These are phyloP conservation scores for Salmo trutta DNA, from an alignment of 2,797 vertebrate genomes.

Conservation along the genomic window DNA sequence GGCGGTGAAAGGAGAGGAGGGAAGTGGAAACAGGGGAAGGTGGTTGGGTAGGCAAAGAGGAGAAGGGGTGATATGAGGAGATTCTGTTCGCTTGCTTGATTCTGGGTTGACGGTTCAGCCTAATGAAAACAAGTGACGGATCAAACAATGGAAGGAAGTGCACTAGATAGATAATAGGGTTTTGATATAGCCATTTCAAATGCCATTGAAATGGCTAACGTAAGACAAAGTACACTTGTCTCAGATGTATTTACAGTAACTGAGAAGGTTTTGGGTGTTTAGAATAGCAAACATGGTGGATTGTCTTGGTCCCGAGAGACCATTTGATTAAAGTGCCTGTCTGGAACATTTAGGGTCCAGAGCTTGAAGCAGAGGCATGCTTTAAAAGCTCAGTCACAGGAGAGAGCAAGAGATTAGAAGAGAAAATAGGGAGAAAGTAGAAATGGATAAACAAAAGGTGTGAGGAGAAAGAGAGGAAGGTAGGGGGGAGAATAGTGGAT, in stretches of 20 bases:
- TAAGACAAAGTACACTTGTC: too few relatives aligned
- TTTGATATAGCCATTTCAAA: too few relatives aligned
- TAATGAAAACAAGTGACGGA: too few relatives aligned
- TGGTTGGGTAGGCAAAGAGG: not conserved
- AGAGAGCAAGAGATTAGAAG: constrained; percentile 37
- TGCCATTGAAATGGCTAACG: too few relatives aligned
- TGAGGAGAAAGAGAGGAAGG: constrained; percentile 24
- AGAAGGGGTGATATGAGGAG: not conserved
- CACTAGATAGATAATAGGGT: too few relatives aligned
- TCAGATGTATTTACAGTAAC: too few relatives aligned
- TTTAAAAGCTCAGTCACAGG: constrained; percentile 2
- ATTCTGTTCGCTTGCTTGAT: not conserved
- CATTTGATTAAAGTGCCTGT: constrained; percentile 45
- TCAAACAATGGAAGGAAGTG: too few relatives aligned
- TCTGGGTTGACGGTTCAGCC: too few relatives aligned
- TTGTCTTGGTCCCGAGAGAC: not conserved
- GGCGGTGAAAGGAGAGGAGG: not conserved
- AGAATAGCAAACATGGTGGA: not conserved
- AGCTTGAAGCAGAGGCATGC: constrained; percentile 3
- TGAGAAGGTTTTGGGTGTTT: too few relatives aligned
- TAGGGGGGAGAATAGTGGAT: not conserved
- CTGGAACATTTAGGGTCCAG: constrained; percentile 37
- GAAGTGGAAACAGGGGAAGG: not conserved
- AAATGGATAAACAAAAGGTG: not conserved
- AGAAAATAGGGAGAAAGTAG: constrained; percentile 12